Evolutionary conservation across 2,888 invertebrate genomes (phyloP).

Genomic region (Allygus modestus): DNA sequence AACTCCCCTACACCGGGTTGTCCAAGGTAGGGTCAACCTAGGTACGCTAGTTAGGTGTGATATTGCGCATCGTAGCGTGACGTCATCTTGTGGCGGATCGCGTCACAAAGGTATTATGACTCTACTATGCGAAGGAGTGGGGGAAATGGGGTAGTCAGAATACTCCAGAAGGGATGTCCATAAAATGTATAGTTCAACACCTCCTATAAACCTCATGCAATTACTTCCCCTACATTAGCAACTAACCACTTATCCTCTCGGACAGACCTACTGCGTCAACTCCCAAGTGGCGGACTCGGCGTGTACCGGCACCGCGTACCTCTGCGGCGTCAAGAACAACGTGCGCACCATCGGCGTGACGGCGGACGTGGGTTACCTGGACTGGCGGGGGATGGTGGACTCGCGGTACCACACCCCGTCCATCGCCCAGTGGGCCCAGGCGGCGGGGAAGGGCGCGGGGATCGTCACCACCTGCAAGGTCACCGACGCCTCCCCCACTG

Average conservation of each 20-base stretch:
- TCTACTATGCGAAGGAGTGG: no score
- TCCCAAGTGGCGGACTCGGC: constrained; percentile 94
- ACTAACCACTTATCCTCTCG: no score
- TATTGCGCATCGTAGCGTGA: no score
- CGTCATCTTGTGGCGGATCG: no score
- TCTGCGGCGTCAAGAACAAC: constrained; percentile 91
- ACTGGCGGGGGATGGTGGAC: constrained; percentile 82
- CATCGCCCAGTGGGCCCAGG: constrained; percentile 85
- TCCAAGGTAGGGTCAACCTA: constrained; percentile 73
- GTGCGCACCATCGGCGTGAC: constrained; percentile 88
- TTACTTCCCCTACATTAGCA: no score
- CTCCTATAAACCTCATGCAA: no score
- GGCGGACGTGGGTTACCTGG: constrained; percentile 79
- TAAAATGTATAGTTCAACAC: no score
- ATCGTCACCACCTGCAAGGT: constrained; percentile 74
- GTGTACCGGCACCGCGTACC: constrained; percentile 91
- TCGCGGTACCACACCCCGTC: constrained; percentile 79
- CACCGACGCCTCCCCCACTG: constrained; percentile 88
- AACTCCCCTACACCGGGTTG: constrained; percentile 74
- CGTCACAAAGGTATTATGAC: no score
- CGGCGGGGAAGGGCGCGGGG: constrained; percentile 84
- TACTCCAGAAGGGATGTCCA: no score
- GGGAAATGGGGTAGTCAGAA: no score
- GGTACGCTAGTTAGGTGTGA: no score
- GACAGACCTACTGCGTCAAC: constrained; percentile 91